phyloP scores from a whole-genome alignment of 2,113 vertebrate genomes.

The Hyperoodon ampullatus region DNA sequence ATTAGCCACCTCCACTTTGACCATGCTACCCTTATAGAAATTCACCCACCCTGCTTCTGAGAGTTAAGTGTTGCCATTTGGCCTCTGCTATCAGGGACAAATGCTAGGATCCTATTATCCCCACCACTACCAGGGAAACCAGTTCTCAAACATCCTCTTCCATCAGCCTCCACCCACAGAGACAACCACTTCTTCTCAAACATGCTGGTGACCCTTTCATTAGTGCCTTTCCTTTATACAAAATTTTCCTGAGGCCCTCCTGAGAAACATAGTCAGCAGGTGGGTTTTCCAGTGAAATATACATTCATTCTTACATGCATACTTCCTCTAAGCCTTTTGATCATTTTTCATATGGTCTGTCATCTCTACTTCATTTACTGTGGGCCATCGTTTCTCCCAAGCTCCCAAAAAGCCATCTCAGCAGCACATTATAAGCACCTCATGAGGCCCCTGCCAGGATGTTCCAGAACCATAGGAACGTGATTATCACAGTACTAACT shows the following conservation, averaged over 20 bases:
- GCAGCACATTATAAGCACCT: background rate
- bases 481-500: background rate
- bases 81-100: background rate
- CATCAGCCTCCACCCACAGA: background rate
- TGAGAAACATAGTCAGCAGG: background rate
- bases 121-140: background rate
- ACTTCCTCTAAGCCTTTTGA: background rate
- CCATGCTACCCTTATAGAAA: background rate
- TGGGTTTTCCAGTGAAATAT: background rate
- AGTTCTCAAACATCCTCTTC: conserved; percentile 23
- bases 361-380: background rate
- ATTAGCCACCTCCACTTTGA: background rate
- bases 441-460: background rate
- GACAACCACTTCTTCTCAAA: background rate
- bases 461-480: background rate
- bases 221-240: background rate
- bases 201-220: background rate
- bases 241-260: background rate
- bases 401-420: conserved; percentile 21
- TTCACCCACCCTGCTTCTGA: background rate
- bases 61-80: background rate
- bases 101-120: background rate
- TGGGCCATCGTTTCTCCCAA: background rate
- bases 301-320: background rate
- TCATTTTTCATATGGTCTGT: background rate